Base-by-base conservation (phyloP, 2,888 invertebrate genomes). In the Drosophila subsilvestris region DNA sequence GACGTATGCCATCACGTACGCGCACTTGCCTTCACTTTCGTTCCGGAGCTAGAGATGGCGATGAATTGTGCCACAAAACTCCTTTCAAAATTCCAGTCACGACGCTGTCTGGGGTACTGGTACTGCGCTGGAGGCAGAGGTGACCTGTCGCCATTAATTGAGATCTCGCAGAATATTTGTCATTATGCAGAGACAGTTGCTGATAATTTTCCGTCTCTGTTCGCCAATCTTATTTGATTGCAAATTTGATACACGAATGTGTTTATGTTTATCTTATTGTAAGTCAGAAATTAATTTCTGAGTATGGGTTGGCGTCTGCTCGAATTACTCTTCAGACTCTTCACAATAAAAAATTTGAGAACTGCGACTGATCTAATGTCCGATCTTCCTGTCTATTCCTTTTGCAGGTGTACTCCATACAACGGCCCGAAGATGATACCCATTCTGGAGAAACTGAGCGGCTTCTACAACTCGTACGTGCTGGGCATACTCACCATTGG, bases 401-500 rank as follows among this genome's bases (percentile, higher is more conserved):
- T n/a, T 45, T 27, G 48, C 12, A 9, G 20, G 12, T 6, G n/a
- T 20, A 8, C 22, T 45, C 12, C 43, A 58, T 56, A 17, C n/a
- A 25, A 47, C 42, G 44, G 55, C 54, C 27, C 6, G 49, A 71
- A n/a, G 49, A 91, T 91, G 91, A 76, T 90, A 70, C 88, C 92
- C 43, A 56, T 90, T 54, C 67, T 91, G 63, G 80, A 90, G 57
- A 96, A 95, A 91, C 91, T 96, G 69, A 93, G 93, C 76, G 94
- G 94, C 88, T 93, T 95, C 79, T 97, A 97, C 93, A 95, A 95
- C 89, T 94, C 95, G 90, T 97, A 97, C 91, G 97, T 96, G 75
- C 92, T 97, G 85, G 96, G 94, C 27, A 93, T 97, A 74, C 94
- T 97, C 68, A 96, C 97, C 57, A 91, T 96, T 58, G 97, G 97